These are phyloP conservation scores for Machimus atricapillus DNA, from an alignment of 2,888 invertebrate genomes.

Conservation along the genomic window DNA sequence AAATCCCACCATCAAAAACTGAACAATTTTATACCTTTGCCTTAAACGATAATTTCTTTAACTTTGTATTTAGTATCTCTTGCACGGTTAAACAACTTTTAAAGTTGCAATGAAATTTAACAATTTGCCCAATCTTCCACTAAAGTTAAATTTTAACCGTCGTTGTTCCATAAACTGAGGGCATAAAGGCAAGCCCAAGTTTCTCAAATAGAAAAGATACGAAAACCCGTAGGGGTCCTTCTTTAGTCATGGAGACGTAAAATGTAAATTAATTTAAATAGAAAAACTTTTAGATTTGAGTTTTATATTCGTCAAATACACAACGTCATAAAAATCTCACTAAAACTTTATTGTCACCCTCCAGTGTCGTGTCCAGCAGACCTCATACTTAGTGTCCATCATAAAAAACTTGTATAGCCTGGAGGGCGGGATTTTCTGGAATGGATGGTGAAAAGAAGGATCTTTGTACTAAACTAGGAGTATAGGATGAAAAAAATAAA, in stretches of 20 bases:
- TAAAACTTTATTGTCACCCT: background rate
- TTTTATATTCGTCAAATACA: background rate
- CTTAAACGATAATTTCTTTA: background rate
- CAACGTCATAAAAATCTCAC: background rate
- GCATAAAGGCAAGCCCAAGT: background rate
- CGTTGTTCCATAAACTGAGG: background rate
- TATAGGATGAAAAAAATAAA: background rate
- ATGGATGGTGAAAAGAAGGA: background rate
- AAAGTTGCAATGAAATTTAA: background rate
- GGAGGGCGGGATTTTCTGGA: background rate
- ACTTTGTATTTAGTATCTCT: background rate
- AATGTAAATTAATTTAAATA: constrained; percentile 17
- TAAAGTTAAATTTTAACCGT: background rate
- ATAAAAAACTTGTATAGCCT: background rate
- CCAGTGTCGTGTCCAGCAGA: background rate
- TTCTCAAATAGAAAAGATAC: background rate
- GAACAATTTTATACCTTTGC: background rate
- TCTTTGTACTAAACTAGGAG: background rate
- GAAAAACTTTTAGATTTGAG: constrained; percentile 16
- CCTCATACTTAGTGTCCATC: background rate
- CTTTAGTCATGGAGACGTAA: background rate
- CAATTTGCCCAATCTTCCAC: background rate
- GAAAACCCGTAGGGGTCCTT: background rate
- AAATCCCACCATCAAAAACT: background rate
- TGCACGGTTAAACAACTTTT: background rate